Conservation (phyloP, 2,888 invertebrate genomes). For the Acanthoscelides obtectus region DNA sequence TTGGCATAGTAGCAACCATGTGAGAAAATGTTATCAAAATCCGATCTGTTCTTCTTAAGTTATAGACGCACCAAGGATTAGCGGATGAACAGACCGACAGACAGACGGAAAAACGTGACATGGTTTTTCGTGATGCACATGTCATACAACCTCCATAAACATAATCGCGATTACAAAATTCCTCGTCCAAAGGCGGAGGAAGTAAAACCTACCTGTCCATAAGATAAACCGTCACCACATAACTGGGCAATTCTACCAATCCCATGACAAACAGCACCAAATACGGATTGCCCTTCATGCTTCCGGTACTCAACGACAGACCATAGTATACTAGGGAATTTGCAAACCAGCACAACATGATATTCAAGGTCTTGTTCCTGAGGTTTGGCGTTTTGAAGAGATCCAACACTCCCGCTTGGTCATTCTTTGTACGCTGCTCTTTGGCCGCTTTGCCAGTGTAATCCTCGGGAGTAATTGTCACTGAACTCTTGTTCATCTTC, state of each 20-base stretch:
- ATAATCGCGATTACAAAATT: too few relatives aligned
- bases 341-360: constrained; percentile 84
- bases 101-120: too few relatives aligned
- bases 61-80: too few relatives aligned
- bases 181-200: too few relatives aligned
- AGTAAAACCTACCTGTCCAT: constrained; percentile 57
- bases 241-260: constrained; percentile 78
- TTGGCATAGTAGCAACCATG: too few relatives aligned
- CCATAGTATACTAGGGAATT: constrained; percentile 85
- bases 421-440: constrained; percentile 41
- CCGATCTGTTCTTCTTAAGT: too few relatives aligned
- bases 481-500: constrained; percentile 63
- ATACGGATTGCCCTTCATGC: constrained; percentile 77
- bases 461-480: constrained; percentile 60
- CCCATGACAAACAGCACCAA: constrained; percentile 70
- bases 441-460: constrained; percentile 60
- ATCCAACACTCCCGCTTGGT: constrained; percentile 60
- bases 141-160: too few relatives aligned
- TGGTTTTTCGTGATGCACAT: too few relatives aligned
- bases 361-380: constrained; percentile 71
- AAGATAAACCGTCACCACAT: constrained; percentile 64
- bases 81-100: too few relatives aligned
- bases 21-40: too few relatives aligned
- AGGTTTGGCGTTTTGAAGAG: constrained; percentile 78
- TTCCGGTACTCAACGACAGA: constrained; percentile 74